Percentiles rank a stretch among this genome's conserved stretches.
phyloP scores from a whole-genome alignment of 2,888 invertebrate species.

The Tridacna gigas region DNA sequence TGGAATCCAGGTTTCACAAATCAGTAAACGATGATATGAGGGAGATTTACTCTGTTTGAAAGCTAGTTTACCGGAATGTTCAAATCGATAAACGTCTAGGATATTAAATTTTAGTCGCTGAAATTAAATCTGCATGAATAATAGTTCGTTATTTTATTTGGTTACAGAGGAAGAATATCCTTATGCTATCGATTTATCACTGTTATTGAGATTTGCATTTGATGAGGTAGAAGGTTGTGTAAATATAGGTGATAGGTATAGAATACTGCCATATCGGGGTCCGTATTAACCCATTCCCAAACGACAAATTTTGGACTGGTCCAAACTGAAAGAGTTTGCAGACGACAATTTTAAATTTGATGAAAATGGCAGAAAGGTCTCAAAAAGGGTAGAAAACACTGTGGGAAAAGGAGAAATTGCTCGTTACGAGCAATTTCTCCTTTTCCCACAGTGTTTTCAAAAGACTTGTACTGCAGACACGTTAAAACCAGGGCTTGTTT shows the following conservation, averaged over 20 bases:
- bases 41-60: not conserved
- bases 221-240: too few species aligned
- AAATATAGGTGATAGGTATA: too few species aligned
- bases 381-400: not conserved
- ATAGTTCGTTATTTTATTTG: not conserved
- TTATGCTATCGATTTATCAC: not conserved
- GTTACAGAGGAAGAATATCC: not conserved
- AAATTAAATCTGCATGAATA: not conserved
- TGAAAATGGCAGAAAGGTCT: too few species aligned
- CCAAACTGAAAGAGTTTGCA: too few species aligned
- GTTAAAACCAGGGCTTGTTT: too few species aligned
- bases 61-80: not conserved
- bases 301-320: too few species aligned
- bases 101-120: constrained; percentile 3
- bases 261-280: too few species aligned
- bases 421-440: not conserved
- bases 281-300: too few species aligned
- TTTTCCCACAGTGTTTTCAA: not conserved
- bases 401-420: not conserved
- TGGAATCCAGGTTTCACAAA: too few species aligned
- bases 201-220: too few species aligned
- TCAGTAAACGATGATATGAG: too few species aligned
- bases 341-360: too few species aligned
- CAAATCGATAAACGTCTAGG: not conserved
- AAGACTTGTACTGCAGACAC: not conserved